Evolutionary conservation across 2,888 invertebrate species (phyloP).

Genomic region (Melinaea menophilus): DNA sequence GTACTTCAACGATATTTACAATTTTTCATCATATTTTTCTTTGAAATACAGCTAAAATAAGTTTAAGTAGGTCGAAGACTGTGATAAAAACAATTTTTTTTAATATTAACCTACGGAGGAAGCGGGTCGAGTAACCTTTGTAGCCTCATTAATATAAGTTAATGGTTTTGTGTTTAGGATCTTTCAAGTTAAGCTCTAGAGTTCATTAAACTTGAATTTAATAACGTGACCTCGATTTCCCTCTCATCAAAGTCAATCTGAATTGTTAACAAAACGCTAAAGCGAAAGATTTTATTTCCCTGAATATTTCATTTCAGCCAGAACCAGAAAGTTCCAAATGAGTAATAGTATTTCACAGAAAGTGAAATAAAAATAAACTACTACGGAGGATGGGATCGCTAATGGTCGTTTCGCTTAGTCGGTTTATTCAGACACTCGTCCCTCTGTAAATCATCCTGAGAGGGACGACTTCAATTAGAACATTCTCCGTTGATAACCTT

Average conservation of each 20-base stretch:
- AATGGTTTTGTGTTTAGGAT: background rate
- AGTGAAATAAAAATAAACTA: constrained; percentile 45
- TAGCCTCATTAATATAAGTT: constrained; percentile 4
- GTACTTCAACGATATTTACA: no score
- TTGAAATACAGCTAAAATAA: background rate
- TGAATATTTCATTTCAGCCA: background rate
- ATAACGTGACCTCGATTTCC: no score
- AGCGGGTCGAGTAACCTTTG: background rate
- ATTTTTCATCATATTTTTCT: no score
- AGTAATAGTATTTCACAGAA: constrained; percentile 33
- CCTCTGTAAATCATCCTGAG: constrained; percentile 52
- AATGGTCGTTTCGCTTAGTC: constrained; percentile 57
- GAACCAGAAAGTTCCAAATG: constrained; percentile 16
- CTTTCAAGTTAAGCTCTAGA: background rate
- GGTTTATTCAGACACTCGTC: constrained; percentile 52
- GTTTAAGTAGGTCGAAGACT: background rate
- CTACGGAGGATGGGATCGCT: constrained; percentile 43
- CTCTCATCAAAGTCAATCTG: no score
- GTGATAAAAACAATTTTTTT: background rate
- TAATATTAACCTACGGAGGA: background rate
- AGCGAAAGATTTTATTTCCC: background rate
- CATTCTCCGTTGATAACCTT: constrained; percentile 30
- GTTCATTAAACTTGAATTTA: background rate
- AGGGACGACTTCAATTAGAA: constrained; percentile 47
- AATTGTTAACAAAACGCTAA: no score